Conservation (phyloP, 2,888 invertebrate species). For the Catocala fraxini region DNA sequence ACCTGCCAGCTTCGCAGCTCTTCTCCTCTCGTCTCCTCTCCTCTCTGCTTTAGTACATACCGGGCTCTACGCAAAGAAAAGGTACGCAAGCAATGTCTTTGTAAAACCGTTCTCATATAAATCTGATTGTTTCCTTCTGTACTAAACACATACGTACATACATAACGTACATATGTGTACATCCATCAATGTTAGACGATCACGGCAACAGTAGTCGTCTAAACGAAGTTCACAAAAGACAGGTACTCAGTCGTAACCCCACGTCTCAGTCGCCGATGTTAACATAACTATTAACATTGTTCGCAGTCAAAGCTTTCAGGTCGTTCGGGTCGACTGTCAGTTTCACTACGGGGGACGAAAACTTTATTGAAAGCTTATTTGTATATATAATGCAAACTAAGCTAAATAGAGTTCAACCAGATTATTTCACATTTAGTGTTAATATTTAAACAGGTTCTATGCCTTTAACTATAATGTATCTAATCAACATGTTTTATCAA, state of each 20-base stretch:
- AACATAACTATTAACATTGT: constrained; percentile 63
- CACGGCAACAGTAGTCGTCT: constrained; percentile 13
- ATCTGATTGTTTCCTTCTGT: no score
- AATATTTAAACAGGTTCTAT: constrained; percentile 23
- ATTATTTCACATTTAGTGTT: constrained; percentile 17
- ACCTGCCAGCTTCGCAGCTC: no score
- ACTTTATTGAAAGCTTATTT: constrained; percentile 68
- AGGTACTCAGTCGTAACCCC: constrained; percentile 27
- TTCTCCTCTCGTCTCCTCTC: no score
- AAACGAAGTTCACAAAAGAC: constrained; percentile 22
- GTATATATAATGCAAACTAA: constrained; percentile 46
- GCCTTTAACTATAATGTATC: constrained; percentile 4
- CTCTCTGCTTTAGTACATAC: no score
- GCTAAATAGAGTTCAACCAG: constrained; percentile 9
- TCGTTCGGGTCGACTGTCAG: constrained; percentile 63
- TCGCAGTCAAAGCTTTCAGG: constrained; percentile 48
- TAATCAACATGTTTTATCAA: no score
- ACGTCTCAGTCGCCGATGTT: constrained; percentile 49
- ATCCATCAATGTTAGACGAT: constrained; percentile 13
- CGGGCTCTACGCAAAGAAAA: no score
- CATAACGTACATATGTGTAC: background rate
- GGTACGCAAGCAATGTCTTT: no score
- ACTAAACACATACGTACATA: no score
- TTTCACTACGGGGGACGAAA: constrained; percentile 63
- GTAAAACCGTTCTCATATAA: no score